Conservation (phyloP, 2,888 invertebrate genomes). For the Hanleya hanleyi region DNA sequence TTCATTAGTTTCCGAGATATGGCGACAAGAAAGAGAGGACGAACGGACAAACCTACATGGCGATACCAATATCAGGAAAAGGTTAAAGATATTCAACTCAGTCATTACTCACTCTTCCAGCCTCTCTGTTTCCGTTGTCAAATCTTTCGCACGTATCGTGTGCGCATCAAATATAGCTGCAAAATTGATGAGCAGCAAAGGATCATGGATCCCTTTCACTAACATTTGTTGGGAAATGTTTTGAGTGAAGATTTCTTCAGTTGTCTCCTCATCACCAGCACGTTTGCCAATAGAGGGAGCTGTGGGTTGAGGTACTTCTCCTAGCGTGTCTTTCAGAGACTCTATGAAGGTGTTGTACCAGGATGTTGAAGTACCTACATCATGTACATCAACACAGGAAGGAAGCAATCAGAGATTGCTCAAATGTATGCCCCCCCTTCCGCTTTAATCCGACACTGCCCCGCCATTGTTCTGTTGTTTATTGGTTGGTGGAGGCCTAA, state of each 20-base stretch:
- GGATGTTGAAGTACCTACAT: neutral
- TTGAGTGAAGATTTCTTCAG: constrained; percentile 1
- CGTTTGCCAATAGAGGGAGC: constrained; percentile 1
- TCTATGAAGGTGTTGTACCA: constrained; percentile 54
- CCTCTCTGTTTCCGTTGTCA: neutral
- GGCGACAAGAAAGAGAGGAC: too few species aligned
- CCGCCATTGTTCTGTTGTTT: too few species aligned
- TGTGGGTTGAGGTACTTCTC: neutral
- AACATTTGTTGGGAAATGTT: constrained; percentile 47
- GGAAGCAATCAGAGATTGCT: too few species aligned
- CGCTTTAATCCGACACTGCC: too few species aligned
- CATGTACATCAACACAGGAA: too few species aligned
- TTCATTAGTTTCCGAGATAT: too few species aligned
- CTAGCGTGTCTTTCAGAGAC: constrained; percentile 49
- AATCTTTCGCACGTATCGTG: neutral
- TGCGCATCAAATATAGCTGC: constrained; percentile 34
- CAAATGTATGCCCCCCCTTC: too few species aligned
- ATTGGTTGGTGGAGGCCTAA: too few species aligned
- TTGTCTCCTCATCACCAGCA: constrained; percentile 18
- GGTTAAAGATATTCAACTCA: too few species aligned
- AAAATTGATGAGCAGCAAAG: constrained; percentile 58
- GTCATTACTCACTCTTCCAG: neutral
- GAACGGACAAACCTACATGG: too few species aligned
- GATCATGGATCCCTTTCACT: constrained; percentile 53
- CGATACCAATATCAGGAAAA: too few species aligned